These are phyloP conservation scores for Cyprinus carpio DNA, from an alignment of 2,113 vertebrate genomes.

Conservation along the genomic window DNA sequence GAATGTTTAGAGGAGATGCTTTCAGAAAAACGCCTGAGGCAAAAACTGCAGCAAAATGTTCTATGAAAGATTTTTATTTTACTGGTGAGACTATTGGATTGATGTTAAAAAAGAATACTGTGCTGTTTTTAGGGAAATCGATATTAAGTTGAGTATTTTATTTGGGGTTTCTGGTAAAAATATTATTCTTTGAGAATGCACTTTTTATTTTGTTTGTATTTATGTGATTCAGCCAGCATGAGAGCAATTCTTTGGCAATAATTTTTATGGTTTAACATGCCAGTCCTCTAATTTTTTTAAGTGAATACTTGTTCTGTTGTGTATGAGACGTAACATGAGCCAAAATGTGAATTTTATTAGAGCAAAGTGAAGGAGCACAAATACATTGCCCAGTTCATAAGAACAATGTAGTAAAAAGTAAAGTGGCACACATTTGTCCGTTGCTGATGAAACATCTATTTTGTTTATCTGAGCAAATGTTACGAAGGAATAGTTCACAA, in stretches of 20 bases:
- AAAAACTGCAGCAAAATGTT: background rate
- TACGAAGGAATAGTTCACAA: background rate
- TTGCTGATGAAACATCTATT: background rate
- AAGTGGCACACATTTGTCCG: background rate
- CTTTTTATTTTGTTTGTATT: background rate
- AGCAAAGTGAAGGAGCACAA: background rate
- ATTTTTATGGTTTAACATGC: background rate
- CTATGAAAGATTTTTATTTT: background rate
- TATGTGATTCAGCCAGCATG: background rate
- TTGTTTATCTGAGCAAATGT: background rate
- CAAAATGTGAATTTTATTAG: background rate
- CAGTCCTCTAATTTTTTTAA: background rate
- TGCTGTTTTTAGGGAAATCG: background rate
- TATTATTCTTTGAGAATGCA: background rate
- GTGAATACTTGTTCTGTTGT: background rate
- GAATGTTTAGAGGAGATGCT: conserved; percentile 90
- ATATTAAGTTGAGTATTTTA: background rate
- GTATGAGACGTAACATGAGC: background rate
- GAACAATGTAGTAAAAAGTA: background rate
- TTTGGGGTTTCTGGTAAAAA: background rate
- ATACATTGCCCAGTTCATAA: background rate
- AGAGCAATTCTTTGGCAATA: background rate
- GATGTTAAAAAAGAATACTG: background rate
- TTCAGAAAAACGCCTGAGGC: background rate
- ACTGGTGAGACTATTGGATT: background rate